Base-by-base conservation (phyloP, 1,140 invertebrate genomes). In the Anadara kagoshimensis region DNA sequence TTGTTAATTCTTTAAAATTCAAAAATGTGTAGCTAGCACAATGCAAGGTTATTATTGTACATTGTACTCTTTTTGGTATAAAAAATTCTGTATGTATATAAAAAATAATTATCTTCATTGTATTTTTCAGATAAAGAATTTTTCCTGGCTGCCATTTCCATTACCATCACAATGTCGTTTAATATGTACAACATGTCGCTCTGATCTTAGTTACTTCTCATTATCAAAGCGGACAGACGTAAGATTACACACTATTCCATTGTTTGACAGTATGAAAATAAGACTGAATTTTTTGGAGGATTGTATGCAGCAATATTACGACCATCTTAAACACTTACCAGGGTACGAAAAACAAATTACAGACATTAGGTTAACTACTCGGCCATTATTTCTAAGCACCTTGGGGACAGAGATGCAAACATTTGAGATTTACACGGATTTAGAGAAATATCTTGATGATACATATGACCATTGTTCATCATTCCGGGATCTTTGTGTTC, bases 81-180 rank as follows among this genome's bases (percentile, higher is more conserved):
- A n/a, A n/a, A n/a, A n/a, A n/a, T n/a, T n/a, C n/a, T n/a, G n/a
- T n/a, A n/a, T n/a, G n/a, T n/a, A n/a, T n/a, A n/a, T n/a, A n/a
- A n/a, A n/a, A n/a, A n/a, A n/a, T n/a, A n/a, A n/a, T n/a, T n/a
- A n/a, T n/a, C n/a, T n/a, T n/a, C 22, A 24, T 58, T 59, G 49
- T 67, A n/a, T 64, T 53, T 76, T 73, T 41, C 63, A 88, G 86
- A 78, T 88, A 8, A 88, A 87, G 63, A 69, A 80, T 29, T 82
- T 87, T 68, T 68, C 73, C 14, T 88, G 87, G 87, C 65, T 88
- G n/a, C 85, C 86, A n/a, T 59, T 69, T 7, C 69, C 76, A 45
- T 72, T 88, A 20, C 86, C 87, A 14, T 69, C 78, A 14, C 83
- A 85, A 29, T 88, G 85, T 76, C 80, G 80, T 57, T 59, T 88